These are phyloP conservation scores for Plebejus argus DNA, from an alignment of 2,888 invertebrate species.

Conservation along the genomic window DNA sequence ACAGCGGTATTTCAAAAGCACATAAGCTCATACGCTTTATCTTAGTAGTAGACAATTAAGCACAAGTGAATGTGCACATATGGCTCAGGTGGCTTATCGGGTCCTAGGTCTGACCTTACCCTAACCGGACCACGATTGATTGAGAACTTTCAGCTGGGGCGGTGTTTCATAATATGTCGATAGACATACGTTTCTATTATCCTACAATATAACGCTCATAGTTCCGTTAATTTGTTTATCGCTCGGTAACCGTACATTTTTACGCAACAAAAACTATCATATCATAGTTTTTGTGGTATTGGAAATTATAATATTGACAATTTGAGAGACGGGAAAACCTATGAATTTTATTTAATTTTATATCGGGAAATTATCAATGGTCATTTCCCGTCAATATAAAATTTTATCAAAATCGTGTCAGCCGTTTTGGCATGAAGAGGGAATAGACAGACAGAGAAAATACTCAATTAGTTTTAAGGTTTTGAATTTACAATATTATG, in stretches of 20 bases:
- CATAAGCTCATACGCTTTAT: constrained; percentile 3
- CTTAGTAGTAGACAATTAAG: neutral
- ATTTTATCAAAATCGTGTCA: too few species aligned
- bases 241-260: neutral
- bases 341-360: too few species aligned
- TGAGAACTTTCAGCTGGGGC: neutral
- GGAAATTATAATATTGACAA: too few species aligned
- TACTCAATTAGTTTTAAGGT: too few species aligned
- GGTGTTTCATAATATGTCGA: constrained; percentile 7
- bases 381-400: too few species aligned
- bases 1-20: neutral
- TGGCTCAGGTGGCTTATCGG: constrained; percentile 20
- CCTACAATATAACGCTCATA: neutral
- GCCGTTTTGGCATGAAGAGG: too few species aligned
- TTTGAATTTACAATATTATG: too few species aligned
- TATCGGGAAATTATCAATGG: too few species aligned
- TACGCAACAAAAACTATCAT: neutral
- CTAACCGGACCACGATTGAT: constrained; percentile 1
- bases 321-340: too few species aligned
- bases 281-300: neutral
- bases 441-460: too few species aligned
- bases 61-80: constrained; percentile 26
- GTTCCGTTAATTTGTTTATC: too few species aligned
- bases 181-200: neutral
- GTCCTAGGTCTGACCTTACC: constrained; percentile 18